Base-by-base conservation (phyloP, 2,888 invertebrate genomes). In the Lysandra bellargus region DNA sequence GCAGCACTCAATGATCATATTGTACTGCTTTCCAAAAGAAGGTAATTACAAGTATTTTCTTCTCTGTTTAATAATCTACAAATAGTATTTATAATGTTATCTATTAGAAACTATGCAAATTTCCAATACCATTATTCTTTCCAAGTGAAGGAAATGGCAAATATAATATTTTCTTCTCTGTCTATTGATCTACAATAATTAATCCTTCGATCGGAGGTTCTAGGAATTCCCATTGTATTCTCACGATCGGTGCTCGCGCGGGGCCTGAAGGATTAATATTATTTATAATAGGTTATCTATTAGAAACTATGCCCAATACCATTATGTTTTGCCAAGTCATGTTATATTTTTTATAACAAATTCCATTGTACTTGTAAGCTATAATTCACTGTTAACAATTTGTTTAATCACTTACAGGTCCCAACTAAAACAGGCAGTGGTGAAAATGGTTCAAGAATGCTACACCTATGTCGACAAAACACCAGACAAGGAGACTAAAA, bases 401-500 rank as follows among this genome's bases (percentile, higher is more conserved):
- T 77, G 12, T 61, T 57, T 60, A 23, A 61, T 73, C 49, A 73
- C 64, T 74, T 83, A 30, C 79, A 95, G 96, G 79, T 98, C 99
- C 40, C 99, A 99, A 89, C 95, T 99, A 17, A 99, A 99, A 90
- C 97, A 98, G 92, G 98, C 99, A 0, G 99, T 99, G 2, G 98
- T 98, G 0, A 99, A 98, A 96, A 98, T 98, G 98, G 98, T 99
- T 80, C 98, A 99, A 91, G 98, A 99, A 92, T 99, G 98, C 86
- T 98, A 96, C 88, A 96, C 96, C 73, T 99, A 99, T 87, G 98
- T 99, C 1, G 98, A 99, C 85, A 96, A 98, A 90, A 98, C 98
- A 30, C 98, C 98, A 0, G 97, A 97, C 85, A 97, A 98, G 89
- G 98, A 98, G 83, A 97, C 97, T 0, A 98, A 98, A 94, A 96